Conservation (phyloP, 2,113 vertebrate genomes). For the Galbula dea region DNA sequence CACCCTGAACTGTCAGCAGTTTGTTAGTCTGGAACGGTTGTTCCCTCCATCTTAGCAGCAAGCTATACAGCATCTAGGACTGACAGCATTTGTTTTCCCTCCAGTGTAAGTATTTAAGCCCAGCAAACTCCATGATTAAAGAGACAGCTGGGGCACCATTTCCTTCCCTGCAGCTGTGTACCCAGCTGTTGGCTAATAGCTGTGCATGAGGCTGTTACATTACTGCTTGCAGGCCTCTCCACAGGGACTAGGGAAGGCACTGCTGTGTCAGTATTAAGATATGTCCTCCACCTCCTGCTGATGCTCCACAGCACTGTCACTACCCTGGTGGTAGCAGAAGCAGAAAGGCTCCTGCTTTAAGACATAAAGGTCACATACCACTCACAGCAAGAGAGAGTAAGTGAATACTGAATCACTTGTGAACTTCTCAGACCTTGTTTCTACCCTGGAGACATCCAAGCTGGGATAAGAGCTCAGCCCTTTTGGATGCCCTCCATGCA, state of each 20-base stretch:
- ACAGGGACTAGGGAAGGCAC: background rate
- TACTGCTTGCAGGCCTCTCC: background rate
- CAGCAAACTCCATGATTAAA: background rate
- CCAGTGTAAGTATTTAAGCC: background rate
- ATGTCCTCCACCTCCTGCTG: background rate
- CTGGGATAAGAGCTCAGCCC: background rate
- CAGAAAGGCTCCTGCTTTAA: background rate
- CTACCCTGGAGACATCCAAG: background rate
- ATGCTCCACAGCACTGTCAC: background rate
- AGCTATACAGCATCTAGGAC: background rate
- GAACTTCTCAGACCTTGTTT: background rate
- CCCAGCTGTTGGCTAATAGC: background rate
- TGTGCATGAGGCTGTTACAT: background rate
- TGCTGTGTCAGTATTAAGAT: background rate
- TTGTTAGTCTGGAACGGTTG: background rate
- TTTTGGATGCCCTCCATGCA: background rate
- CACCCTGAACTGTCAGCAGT: background rate
- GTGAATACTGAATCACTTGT: background rate
- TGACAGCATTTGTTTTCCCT: background rate
- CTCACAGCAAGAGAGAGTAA: accelerated
- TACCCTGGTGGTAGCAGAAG: background rate
- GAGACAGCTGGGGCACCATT: background rate
- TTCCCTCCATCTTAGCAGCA: background rate
- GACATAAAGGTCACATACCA: accelerated
- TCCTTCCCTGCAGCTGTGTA: background rate